phyloP scores from a whole-genome alignment of 2,797 vertebrate species.

The Lacerta bilineata region DNA sequence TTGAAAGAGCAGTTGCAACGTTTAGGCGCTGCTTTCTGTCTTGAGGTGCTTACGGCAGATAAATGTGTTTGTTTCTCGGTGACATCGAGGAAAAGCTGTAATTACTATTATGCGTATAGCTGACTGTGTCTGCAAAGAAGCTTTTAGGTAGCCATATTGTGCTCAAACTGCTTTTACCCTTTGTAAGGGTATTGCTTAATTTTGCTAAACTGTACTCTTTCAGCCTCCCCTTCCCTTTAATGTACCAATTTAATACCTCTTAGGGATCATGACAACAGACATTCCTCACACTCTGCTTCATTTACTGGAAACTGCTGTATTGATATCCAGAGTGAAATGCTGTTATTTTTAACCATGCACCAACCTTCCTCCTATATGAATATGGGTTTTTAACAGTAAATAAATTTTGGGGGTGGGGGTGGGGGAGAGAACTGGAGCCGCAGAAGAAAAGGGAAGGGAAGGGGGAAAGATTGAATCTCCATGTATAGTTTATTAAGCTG shows the following conservation, averaged over 20 bases:
- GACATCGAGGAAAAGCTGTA: background rate
- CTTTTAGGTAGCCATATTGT: conserved; percentile 33
- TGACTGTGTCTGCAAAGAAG: conserved; percentile 6
- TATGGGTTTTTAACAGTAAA: conserved; percentile 6
- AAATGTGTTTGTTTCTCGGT: conserved; percentile 14
- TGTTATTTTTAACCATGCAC: conserved; percentile 38
- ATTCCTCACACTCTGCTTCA: conserved; percentile 5
- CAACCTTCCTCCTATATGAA: background rate
- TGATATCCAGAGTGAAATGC: conserved; percentile 14
- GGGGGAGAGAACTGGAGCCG: background rate
- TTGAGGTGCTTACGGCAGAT: background rate
- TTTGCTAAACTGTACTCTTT: background rate
- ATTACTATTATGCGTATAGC: conserved; percentile 34
- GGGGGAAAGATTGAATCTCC: conserved; percentile 11
- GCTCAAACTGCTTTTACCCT: conserved; percentile 24
- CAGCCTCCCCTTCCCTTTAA: conserved; percentile 3
- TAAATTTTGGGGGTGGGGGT: background rate
- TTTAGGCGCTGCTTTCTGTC: background rate
- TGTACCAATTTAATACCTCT: background rate
- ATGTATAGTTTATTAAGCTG: conserved; percentile 53
- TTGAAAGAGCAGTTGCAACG: background rate
- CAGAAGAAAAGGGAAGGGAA: background rate
- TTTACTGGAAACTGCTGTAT: conserved; percentile 46
- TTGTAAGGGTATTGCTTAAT: conserved; percentile 33
- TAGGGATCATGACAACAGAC: conserved; percentile 6